These are phyloP conservation scores for Micromys minutus DNA, from an alignment of 2,113 vertebrate genomes.

Conservation along the genomic window DNA sequence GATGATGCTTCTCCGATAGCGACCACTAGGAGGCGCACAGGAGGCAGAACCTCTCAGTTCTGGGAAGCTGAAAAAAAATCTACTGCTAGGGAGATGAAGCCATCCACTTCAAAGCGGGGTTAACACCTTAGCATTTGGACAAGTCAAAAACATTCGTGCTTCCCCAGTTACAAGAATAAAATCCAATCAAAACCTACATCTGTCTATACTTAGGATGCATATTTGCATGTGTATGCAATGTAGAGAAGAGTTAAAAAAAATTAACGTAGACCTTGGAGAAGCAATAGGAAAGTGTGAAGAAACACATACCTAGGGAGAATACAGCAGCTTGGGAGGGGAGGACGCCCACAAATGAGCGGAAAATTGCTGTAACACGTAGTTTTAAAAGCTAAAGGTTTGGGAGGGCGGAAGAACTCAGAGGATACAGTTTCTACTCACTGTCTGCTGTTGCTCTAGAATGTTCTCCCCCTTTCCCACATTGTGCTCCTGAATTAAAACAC, in stretches of 20 bases:
- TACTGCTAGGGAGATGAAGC: background rate
- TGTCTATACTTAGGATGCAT: background rate
- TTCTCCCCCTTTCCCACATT: background rate
- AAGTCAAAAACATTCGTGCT: background rate
- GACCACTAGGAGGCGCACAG: slow-evolving; percentile 31
- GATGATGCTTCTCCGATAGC: rapidly evolving
- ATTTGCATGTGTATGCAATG: background rate
- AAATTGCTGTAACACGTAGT: background rate
- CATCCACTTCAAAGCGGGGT: rapidly evolving
- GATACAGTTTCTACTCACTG: background rate
- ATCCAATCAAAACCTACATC: background rate
- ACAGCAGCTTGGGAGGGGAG: background rate
- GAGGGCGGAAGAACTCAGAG: background rate
- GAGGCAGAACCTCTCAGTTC: rapidly evolving
- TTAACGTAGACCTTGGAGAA: background rate
- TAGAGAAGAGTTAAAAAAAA: no score
- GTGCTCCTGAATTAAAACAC: background rate
- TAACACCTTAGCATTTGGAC: background rate
- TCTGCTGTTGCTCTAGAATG: background rate
- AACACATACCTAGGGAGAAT: rapidly evolving
- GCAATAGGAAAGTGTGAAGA: background rate
- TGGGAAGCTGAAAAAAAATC: background rate
- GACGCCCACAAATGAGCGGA: background rate
- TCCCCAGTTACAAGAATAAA: background rate
- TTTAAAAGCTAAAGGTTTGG: no score